These are phyloP conservation scores for Alauda arvensis DNA, from an alignment of 2,797 vertebrate genomes.

Conservation along the genomic window DNA sequence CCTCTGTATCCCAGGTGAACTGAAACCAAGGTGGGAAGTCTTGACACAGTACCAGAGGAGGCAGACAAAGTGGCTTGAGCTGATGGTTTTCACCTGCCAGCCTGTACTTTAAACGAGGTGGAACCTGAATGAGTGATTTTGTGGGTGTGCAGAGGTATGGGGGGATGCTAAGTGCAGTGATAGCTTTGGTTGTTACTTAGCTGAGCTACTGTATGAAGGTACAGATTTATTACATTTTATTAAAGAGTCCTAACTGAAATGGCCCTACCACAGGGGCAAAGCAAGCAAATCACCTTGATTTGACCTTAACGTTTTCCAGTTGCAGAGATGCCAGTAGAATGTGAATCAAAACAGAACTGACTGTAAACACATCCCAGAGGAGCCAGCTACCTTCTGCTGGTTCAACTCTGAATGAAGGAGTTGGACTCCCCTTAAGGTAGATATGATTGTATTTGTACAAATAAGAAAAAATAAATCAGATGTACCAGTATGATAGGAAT, in stretches of 20 bases:
- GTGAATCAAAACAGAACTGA: neutral
- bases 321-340: constrained; percentile 6
- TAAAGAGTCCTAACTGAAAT: neutral
- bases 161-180: neutral
- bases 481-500: neutral
- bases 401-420: neutral
- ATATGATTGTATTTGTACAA: neutral
- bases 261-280: neutral
- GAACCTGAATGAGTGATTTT: rapidly evolving
- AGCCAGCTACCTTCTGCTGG: neutral
- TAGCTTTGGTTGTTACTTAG: neutral
- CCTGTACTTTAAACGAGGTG: neutral
- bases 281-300: neutral
- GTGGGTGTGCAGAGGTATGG: neutral
- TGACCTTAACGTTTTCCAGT: constrained; percentile 17
- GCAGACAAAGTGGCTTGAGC: neutral
- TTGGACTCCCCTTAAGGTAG: neutral
- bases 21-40: neutral
- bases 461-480: neutral
- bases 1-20: neutral
- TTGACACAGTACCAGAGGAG: neutral
- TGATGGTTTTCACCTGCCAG: neutral
- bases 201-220: neutral
- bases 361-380: neutral
- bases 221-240: neutral